Evolutionary conservation across 2,797 vertebrate species (phyloP).

Genomic region (Bradypodion ventrale): DNA sequence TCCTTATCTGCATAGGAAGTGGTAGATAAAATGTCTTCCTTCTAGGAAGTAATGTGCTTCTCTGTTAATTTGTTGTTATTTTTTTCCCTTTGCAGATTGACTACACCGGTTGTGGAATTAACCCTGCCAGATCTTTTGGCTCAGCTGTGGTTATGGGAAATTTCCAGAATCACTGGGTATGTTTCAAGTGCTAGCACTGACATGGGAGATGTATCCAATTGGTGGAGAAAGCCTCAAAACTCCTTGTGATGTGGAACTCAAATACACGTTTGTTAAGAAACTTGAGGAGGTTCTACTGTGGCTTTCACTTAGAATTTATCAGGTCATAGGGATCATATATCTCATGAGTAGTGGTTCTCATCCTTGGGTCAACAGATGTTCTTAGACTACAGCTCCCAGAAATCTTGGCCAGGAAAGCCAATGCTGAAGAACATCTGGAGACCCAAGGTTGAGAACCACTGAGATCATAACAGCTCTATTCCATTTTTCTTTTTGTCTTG

Average conservation of each 20-base stretch:
- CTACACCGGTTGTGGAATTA: conserved; percentile 96
- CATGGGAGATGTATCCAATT: no score
- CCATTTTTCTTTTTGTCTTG: not conserved
- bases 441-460: no score
- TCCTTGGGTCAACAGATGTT: no score
- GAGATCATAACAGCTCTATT: not conserved
- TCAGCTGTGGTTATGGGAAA: conserved; percentile 84
- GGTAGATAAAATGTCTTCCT: not conserved
- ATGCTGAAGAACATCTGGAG: no score
- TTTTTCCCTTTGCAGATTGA: conserved; percentile 82
- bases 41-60: not conserved
- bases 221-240: not conserved
- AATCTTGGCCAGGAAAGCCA: no score
- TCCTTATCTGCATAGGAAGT: not conserved
- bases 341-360: no score
- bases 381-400: no score
- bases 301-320: no score
- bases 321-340: no score
- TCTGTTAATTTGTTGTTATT: not conserved
- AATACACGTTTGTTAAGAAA: not conserved
- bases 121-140: conserved; percentile 95
- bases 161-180: conserved; percentile 93
- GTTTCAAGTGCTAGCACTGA: conserved; percentile 30
- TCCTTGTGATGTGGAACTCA: not conserved
- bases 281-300: not conserved